Evolutionary conservation across 2,113 vertebrate species (phyloP), one percentile per base, ranked within the genome.

Genomic region (Syrrhaptes paradoxus): DNA sequence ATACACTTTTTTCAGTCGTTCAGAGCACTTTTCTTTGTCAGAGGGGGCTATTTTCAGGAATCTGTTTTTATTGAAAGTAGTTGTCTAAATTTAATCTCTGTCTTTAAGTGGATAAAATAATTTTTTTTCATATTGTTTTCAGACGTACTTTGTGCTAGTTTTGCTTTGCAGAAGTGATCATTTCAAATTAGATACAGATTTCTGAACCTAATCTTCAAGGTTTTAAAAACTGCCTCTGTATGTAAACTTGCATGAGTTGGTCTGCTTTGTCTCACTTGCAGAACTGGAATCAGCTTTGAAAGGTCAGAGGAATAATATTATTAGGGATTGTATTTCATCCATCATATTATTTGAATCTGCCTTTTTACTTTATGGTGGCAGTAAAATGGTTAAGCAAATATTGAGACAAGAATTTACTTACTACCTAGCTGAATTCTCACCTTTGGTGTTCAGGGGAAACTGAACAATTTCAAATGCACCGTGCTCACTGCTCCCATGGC

Each of bases 341-440:
- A 36, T 79, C 34, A 4, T 45, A 10, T 51, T 85, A 21, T 87
- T 96, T 61, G 5, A 87, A 51, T 66, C 82, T 90, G 34, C 8
- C 15, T 63, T 93, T 74, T 86, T 92, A 62, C 59, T 95, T 85
- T 82, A 49, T 58, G 43, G 25, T 66, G 46, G 85, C 48, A 91
- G 49, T 70, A 83, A 95, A 94, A 78, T 66, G 38, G 82, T 89
- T 85, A 93, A 94, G 65, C 63, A 96, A 61, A 88, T 88, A 59
- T 0, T 32, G 48, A 71, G 66, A 51, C 13, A 72, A 65, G 43
- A 63, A 80, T 93, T 62, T 76, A 43, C 38, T 79, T 20, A 21
- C 26, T 72, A 36, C 54, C 11, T 62, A 55, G 51, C 36, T 90
- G 87, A 73, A 55, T 77, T 90, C 41, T 91, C 28, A n/a, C 0